These are phyloP conservation scores for Ceyx margarethae DNA, from an alignment of 2,113 vertebrate genomes.

Conservation along the genomic window DNA sequence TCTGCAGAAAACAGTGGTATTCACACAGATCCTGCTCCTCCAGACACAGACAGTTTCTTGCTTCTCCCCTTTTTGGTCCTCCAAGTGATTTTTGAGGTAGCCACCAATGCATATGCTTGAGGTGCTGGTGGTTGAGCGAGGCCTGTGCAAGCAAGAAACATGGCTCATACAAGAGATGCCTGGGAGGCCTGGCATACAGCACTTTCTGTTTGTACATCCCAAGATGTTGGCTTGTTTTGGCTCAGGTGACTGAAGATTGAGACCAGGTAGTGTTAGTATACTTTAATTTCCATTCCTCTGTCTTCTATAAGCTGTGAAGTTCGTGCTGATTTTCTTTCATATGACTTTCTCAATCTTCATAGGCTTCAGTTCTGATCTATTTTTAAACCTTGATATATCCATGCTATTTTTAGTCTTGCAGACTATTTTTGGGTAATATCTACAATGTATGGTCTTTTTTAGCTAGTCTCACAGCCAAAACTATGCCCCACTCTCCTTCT, in stretches of 20 bases:
- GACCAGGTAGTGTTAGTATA: neutral
- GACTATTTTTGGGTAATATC: neutral
- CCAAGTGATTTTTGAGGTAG: neutral
- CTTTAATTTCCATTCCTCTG: neutral
- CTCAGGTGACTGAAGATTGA: neutral
- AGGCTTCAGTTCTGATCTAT: neutral
- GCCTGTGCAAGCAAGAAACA: constrained; percentile 3
- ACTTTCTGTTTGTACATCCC: neutral
- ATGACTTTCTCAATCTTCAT: neutral
- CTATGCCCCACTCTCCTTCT: neutral
- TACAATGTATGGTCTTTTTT: neutral
- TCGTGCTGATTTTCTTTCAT: neutral
- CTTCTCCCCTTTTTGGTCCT: neutral
- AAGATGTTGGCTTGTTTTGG: neutral
- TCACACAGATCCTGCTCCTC: neutral
- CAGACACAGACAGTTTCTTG: neutral
- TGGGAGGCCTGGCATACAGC: neutral
- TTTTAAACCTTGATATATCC: neutral
- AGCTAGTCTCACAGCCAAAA: neutral
- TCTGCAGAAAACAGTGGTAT: neutral
- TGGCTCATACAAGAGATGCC: neutral
- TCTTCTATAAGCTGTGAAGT: neutral
- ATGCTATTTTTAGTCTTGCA: neutral
- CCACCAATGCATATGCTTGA: neutral
- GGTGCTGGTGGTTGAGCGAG: neutral